A percentile compares a stretch with the other conserved stretches of the same genome.
Evolutionary conservation across 1,140 invertebrate species (phyloP).

Genomic region (Drosophila neocordata): DNA sequence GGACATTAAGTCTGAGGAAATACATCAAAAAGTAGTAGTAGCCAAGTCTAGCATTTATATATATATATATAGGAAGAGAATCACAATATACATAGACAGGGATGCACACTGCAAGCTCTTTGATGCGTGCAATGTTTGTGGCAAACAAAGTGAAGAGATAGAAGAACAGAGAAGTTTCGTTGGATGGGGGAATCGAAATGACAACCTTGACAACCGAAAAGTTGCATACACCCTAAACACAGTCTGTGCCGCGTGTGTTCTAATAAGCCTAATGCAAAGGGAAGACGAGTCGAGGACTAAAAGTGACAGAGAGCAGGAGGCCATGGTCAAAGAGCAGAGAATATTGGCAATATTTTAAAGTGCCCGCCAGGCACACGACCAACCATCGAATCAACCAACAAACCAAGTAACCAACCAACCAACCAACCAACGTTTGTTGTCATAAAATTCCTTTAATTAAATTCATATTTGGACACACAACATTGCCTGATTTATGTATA

Average conservation of each 20-base stretch:
- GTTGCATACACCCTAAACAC: slow-evolving; percentile 41
- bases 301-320: slow-evolving; percentile 26
- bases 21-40: slow-evolving; percentile 58
- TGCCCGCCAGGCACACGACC: slow-evolving; percentile 59
- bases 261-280: slow-evolving; percentile 77
- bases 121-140: slow-evolving; percentile 71
- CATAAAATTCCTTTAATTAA: slow-evolving; percentile 77
- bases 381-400: slow-evolving; percentile 15
- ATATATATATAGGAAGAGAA: not conserved
- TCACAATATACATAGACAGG: not conserved
- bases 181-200: slow-evolving; percentile 17
- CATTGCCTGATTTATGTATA: slow-evolving; percentile 63
- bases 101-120: slow-evolving; percentile 57
- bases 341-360: slow-evolving; percentile 80
- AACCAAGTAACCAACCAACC: slow-evolving; percentile 19
- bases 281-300: slow-evolving; percentile 16
- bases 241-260: slow-evolving; percentile 56
- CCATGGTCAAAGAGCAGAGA: slow-evolving; percentile 65
- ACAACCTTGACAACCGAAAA: slow-evolving; percentile 66
- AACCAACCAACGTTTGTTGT: slow-evolving; percentile 53
- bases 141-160: slow-evolving; percentile 29
- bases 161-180: not conserved
- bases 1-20: slow-evolving; percentile 52
- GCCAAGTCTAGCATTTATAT: not conserved
- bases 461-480: slow-evolving; percentile 69